Conservation (phyloP, 1,140 invertebrate species). For the Diabrotica virgifera region DNA sequence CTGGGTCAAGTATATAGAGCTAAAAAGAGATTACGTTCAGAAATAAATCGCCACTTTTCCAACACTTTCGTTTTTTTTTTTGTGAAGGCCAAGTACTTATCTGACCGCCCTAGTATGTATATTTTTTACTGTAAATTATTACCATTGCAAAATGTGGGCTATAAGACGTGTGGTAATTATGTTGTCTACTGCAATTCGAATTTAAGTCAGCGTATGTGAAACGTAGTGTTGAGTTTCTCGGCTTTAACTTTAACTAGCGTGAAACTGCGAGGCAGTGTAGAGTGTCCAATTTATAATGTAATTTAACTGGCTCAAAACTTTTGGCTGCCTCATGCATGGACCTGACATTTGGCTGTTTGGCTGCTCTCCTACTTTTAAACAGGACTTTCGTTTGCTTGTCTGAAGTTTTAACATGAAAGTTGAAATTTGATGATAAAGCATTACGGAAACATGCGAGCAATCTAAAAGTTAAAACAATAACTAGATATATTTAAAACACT, state of each 20-base stretch:
- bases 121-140: background rate
- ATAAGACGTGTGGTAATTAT: slow-evolving; percentile 16
- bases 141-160: slow-evolving; percentile 7
- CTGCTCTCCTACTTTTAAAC: background rate
- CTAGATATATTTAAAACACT: too few species aligned
- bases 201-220: slow-evolving; percentile 14
- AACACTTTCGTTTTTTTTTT: too few species aligned
- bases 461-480: background rate
- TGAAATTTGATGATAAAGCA: slow-evolving; percentile 1
- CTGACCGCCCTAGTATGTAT: too few species aligned
- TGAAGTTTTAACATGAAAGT: background rate
- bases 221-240: slow-evolving; percentile 18
- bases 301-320: slow-evolving; percentile 13
- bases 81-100: too few species aligned
- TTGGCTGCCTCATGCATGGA: background rate
- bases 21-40: too few species aligned
- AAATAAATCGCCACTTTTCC: too few species aligned
- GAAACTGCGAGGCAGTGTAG: slow-evolving; percentile 10
- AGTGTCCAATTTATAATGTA: slow-evolving; percentile 17
- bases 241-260: slow-evolving; percentile 8
- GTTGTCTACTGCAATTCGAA: slow-evolving; percentile 16
- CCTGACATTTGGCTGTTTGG: background rate
- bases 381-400: background rate
- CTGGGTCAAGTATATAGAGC: too few species aligned
- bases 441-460: background rate